Evolutionary conservation across 2,888 invertebrate species (phyloP), one percentile per base, ranked within the genome.

Genomic region (Trichopria drosophilae): DNA sequence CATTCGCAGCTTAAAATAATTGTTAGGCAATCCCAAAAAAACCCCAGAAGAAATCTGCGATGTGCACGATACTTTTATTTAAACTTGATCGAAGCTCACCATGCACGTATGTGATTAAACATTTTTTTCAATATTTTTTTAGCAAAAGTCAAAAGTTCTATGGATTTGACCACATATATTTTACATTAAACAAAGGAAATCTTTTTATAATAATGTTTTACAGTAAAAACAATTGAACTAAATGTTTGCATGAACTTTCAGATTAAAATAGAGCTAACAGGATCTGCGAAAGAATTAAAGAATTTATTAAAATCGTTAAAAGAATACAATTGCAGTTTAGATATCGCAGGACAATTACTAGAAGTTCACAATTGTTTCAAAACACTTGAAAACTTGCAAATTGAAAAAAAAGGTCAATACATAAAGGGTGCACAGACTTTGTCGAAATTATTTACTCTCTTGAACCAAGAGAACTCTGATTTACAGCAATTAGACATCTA

Each of bases 201-300:
- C n/a, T n/a, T n/a, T n/a, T n/a, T n/a, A n/a, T n/a, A n/a, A n/a
- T n/a, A n/a, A n/a, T n/a, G n/a, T n/a, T n/a, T n/a, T n/a, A n/a
- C n/a, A n/a, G n/a, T n/a, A n/a, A n/a, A n/a, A n/a, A n/a, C n/a
- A n/a, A n/a, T n/a, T n/a, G n/a, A n/a, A n/a, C n/a, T n/a, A n/a
- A n/a, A n/a, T n/a, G n/a, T n/a, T n/a, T n/a, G n/a, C n/a, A 2
- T 19, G 19, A 15, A 40, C 50, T 57, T 61, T 4, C 50, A 78
- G 77, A 82, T 83, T 0, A 81, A 82, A 69, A 77, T 79, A 16
- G 82, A 85, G 57, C 76, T 88, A 29, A 73, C 79, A 3, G 79
- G 82, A 48, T 83, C 84, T 1, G 80, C 81, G 41, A 79, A 80
- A 37, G 84, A 84, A 64, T 75, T 88, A 58, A 78, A 83, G 29